Evolutionary conservation across 2,888 invertebrate species (phyloP).

Genomic region (Tolmerus cingulatus): DNA sequence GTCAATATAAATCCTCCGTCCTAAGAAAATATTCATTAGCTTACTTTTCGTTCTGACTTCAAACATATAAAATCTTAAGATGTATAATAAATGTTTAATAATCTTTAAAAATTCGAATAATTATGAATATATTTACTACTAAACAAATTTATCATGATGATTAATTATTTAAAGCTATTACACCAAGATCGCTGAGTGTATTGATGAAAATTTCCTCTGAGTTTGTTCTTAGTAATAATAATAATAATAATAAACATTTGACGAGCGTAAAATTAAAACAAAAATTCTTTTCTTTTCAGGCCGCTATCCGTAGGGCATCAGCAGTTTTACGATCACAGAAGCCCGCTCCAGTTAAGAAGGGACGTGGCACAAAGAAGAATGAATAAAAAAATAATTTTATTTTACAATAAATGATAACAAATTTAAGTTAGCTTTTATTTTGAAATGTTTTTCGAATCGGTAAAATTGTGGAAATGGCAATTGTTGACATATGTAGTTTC

Average conservation of each 20-base stretch:
- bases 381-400: slow-evolving; percentile 69
- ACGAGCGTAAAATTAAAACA: not conserved
- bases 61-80: not conserved
- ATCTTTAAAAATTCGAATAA: too few relatives aligned
- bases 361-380: slow-evolving; percentile 73
- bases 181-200: slow-evolving; percentile 65
- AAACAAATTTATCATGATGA: not conserved
- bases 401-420: slow-evolving; percentile 48
- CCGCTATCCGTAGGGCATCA: slow-evolving; percentile 90
- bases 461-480: too few relatives aligned
- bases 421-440: not conserved
- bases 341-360: slow-evolving; percentile 81
- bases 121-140: too few relatives aligned
- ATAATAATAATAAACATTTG: not conserved
- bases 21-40: too few relatives aligned
- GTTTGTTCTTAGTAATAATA: slow-evolving; percentile 38
- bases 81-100: not conserved
- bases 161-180: slow-evolving; percentile 40
- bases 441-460: too few relatives aligned
- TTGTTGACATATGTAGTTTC: too few relatives aligned
- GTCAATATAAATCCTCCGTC: too few relatives aligned
- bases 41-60: not conserved
- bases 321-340: slow-evolving; percentile 93
- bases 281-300: slow-evolving; percentile 66
- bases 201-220: slow-evolving; percentile 56